Conservation (phyloP, 1,140 invertebrate species). For the Musca vetustissima region DNA sequence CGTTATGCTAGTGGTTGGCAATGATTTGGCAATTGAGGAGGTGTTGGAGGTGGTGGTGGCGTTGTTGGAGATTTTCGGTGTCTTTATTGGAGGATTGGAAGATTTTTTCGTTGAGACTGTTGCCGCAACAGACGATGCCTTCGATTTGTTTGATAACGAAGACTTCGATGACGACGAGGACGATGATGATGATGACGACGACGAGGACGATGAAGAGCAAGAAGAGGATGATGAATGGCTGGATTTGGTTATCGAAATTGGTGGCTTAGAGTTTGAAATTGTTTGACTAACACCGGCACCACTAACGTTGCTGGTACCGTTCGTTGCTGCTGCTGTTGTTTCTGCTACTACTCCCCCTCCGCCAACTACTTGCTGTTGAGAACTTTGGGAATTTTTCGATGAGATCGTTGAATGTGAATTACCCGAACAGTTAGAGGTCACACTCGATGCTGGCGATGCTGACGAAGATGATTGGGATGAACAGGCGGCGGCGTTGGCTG, state of each 20-base stretch:
- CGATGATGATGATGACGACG: constrained; percentile 23
- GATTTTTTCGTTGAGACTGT: constrained; percentile 5
- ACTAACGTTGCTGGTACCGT: too few species aligned
- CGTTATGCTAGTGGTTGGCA: neutral
- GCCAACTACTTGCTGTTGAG: neutral
- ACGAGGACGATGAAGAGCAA: constrained; percentile 4
- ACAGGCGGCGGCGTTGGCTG: constrained; percentile 26
- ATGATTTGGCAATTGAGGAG: neutral
- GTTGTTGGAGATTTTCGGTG: neutral
- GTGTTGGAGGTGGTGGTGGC: neutral
- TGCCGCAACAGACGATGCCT: neutral
- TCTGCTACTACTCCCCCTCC: neutral
- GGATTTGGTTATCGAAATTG: neutral
- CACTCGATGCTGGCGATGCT: constrained; percentile 49
- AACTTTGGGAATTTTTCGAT: constrained; percentile 40
- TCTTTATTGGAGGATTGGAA: neutral
- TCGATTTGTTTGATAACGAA: constrained; percentile 15
- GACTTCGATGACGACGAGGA: constrained; percentile 19
- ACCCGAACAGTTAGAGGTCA: constrained; percentile 47
- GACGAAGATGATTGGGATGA: constrained; percentile 37
- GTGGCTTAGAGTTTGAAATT: too few species aligned
- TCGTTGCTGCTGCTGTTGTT: too few species aligned
- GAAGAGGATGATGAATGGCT: constrained; percentile 15
- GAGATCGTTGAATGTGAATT: constrained; percentile 32
- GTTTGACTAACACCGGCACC: too few species aligned